These are phyloP conservation scores for Pristionchus japonicus DNA, from an alignment of 2,888 invertebrate genomes.

Conservation along the genomic window DNA sequence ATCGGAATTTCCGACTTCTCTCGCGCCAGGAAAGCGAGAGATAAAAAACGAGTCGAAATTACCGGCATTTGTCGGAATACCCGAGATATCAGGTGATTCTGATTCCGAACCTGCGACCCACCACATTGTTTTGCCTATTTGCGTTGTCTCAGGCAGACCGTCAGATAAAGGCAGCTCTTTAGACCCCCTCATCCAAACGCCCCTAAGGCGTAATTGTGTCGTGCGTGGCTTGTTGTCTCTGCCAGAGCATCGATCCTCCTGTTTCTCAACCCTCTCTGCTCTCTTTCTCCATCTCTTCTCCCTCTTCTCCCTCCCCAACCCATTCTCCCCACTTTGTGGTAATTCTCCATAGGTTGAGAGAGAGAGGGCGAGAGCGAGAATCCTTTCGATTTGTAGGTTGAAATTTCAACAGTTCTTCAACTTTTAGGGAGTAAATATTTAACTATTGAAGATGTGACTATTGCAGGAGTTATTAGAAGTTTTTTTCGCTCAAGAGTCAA, in stretches of 20 bases:
- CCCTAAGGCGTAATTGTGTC: too few species aligned
- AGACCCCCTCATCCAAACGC: too few species aligned
- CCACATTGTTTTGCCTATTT: too few species aligned
- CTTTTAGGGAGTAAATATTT: not conserved
- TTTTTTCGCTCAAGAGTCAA: too few species aligned
- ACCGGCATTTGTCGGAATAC: too few species aligned
- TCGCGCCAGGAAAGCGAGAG: too few species aligned
- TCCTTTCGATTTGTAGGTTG: not conserved
- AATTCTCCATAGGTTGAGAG: slow-evolving; percentile 1
- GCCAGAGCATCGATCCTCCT: slow-evolving; percentile 18
- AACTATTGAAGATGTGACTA: not conserved
- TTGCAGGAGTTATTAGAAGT: not conserved
- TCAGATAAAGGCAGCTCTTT: too few species aligned
- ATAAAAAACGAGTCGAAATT: too few species aligned
- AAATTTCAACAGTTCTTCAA: not conserved
- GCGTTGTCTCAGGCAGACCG: too few species aligned
- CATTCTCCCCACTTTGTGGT: not conserved
- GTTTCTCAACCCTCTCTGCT: slow-evolving; percentile 1
- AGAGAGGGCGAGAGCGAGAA: not conserved
- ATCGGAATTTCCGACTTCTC: too few species aligned
- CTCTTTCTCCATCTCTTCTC: not conserved
- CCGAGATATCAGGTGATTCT: too few species aligned
- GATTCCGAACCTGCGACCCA: too few species aligned
- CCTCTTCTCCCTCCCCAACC: not conserved
- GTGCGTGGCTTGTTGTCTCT: slow-evolving; percentile 13